Evolutionary conservation across 2,797 vertebrate genomes (phyloP).

Genomic region (Threskiornis aethiopicus): DNA sequence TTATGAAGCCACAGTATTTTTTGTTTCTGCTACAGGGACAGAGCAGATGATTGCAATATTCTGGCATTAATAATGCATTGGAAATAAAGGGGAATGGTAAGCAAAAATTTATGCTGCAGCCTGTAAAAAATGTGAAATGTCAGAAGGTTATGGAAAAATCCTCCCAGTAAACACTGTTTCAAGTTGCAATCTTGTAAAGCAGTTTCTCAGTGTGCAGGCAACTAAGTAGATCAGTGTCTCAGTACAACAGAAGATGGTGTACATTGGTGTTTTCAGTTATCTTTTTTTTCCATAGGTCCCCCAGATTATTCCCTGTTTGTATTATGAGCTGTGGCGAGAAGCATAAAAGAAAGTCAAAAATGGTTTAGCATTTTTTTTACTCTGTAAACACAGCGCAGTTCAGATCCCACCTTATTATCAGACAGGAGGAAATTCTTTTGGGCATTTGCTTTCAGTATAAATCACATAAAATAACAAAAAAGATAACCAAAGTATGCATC

Average conservation of each 20-base stretch:
- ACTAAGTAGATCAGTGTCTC: neutral
- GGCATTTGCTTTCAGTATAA: neutral
- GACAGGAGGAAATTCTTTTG: neutral
- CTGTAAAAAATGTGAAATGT: conserved; percentile 15
- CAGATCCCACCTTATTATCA: neutral
- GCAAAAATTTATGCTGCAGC: neutral
- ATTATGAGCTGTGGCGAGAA: neutral
- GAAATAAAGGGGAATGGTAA: conserved; percentile 25
- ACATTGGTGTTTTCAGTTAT: neutral
- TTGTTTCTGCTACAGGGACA: neutral
- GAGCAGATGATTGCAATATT: neutral
- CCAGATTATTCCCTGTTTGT: neutral
- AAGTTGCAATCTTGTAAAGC: neutral
- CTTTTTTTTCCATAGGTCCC: neutral
- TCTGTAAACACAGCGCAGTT: neutral
- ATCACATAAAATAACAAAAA: neutral
- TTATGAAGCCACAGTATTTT: neutral
- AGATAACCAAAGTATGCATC: neutral
- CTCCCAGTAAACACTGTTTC: conserved; percentile 11
- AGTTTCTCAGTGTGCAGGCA: neutral
- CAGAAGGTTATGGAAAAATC: conserved; percentile 29
- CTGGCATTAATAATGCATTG: conserved; percentile 33
- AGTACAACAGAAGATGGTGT: neutral
- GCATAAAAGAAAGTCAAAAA: neutral
- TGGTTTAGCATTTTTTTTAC: neutral